Evolutionary conservation across 1,140 invertebrate genomes (phyloP).

Genomic region (Drosophila nasuta): DNA sequence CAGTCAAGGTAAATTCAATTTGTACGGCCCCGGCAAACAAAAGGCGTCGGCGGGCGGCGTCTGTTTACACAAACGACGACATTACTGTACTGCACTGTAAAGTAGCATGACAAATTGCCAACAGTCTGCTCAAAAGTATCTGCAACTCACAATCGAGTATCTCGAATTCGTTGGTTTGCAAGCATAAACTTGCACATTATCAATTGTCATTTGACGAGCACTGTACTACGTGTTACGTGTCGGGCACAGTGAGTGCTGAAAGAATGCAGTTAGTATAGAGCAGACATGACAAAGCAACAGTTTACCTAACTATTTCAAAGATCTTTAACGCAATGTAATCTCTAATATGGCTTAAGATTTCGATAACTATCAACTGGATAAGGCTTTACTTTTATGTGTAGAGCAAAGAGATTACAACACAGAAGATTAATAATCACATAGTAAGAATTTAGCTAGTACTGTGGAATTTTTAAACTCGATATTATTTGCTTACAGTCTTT

Average conservation of each 20-base stretch:
- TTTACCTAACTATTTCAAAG: neutral
- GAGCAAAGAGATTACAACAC: no score
- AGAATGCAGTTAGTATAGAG: neutral
- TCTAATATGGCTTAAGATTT: neutral
- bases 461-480: no score
- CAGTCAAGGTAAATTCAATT: conserved; percentile 47
- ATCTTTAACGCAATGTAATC: neutral
- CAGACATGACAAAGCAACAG: neutral
- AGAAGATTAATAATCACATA: no score
- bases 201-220: conserved; percentile 12
- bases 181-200: conserved; percentile 1
- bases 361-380: no score
- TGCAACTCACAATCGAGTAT: conserved; percentile 12
- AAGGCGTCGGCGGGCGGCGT: conserved; percentile 31
- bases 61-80: conserved; percentile 37
- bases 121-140: conserved; percentile 1
- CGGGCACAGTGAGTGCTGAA: conserved; percentile 3
- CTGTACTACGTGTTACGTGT: conserved; percentile 8
- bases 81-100: conserved; percentile 28
- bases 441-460: no score
- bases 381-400: no score
- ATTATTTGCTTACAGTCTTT: no score
- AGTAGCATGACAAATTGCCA: conserved; percentile 43
- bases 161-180: neutral
- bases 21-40: conserved; percentile 28